Base-by-base conservation (phyloP, 2,797 vertebrate genomes). In the Chelonia mydas region DNA sequence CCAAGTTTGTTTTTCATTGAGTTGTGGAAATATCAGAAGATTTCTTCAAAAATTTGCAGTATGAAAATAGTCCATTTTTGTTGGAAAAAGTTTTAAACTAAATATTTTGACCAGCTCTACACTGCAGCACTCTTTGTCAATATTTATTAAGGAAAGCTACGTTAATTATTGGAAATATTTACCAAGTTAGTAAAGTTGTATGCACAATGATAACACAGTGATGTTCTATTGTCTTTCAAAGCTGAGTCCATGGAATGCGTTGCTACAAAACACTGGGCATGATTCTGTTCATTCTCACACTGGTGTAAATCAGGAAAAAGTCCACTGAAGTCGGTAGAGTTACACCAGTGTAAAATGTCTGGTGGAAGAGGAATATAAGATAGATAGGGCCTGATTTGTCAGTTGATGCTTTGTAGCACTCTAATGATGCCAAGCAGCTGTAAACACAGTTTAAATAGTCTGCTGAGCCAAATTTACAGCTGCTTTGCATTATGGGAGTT, bases 251-350 rank as follows among this genome's bases (percentile, higher is more conserved):
- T 82, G 86, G 6, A 1, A 0, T 0, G 9, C 11, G 51, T 17
- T 3, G 51, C 16, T 23, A 1, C 15, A 45, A 47, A 51, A 49
- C 3, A 1, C 7, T 28, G 47, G 25, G 31, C 21, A 11, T 84
- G 86, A 2, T 7, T 86, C 17, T 6, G 59, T 23, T 2, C 13
- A 72, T 50, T 23, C 11, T 47, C 47, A 3, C 13, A 5, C 1
- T 37, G 23, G 65, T 54, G 5, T 1, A 4, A 88, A 19, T 3
- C 33, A 49, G 72, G 78, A 86, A 83, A 45, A 84, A 79, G 47
- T 88, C 21, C 84, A 2, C 0, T 4, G 27, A 50, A 37, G 6
- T 31, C 6, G 1, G 1, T 0, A 7, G n/a, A 2, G 1, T 15
- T 76, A 3, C 47, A 1, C n/a, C 37, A 37, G 10, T 72, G 37